Evolutionary conservation across 2,113 vertebrate species (phyloP), one percentile per base, ranked within the genome.

Genomic region (Arenaria interpres): DNA sequence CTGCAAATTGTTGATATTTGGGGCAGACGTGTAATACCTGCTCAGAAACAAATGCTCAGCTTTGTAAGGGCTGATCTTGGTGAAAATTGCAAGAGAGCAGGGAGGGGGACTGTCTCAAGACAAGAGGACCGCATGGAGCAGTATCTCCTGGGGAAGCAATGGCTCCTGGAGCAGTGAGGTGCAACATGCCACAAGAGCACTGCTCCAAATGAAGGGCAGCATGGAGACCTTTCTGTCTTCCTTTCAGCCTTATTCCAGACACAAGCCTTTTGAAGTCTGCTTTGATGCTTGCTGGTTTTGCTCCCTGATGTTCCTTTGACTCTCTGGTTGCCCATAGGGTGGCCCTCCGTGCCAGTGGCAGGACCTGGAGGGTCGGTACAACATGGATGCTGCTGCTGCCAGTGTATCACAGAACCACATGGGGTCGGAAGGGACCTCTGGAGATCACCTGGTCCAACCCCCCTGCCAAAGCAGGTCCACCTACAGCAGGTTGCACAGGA

Each of bases 151-250:
- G 37, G 27, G 51, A 85, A 57, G 21, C 0, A 0, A 23, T 13
- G n/a, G 57, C 28, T 66, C 35, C 45, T 27, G 28, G 35, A 68
- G 50, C 17, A 85, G 32, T 0, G 1, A 39, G 17, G 23, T 51
- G 27, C 32, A 69, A 56, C 56, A 24, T 86, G 69, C 37, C 24
- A 27, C 0, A 7, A 75, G 14, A 64, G 12, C 39, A 74, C 39
- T 1, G 7, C 74, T 73, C 41, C 16, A 9, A 79, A 60, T 0
- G 0, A 50, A 54, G 46, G 48, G 46, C 35, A 22, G 54, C 1
- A 0, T 22, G 33, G 54, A 74, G 32, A 17, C 11, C 8, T 39
- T 39, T 39, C 39, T 53, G 1, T 72, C 37, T 23, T 72, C 23
- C n/a, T 50, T 48, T 62, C 56, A 63, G 35, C 5, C 48, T 80